Evolutionary conservation across 2,113 vertebrate genomes (phyloP), one percentile per base, ranked within the genome.

Genomic region (Oceanites oceanicus): DNA sequence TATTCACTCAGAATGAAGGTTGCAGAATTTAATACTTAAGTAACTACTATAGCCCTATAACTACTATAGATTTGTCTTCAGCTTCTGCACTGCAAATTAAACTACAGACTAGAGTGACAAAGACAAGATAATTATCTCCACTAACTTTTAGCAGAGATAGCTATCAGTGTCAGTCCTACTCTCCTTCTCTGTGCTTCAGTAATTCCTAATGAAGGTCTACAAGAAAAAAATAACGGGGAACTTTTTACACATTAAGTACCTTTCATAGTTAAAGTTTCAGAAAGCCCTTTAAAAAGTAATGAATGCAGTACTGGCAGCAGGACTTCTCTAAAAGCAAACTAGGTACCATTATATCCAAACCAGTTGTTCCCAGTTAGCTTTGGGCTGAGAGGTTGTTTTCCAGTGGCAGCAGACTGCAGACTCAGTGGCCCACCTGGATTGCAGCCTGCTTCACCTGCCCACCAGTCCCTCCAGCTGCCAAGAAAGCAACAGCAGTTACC

Each of bases 51-150:
- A 77, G 14, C 30, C 27, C 27, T n/a, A n/a, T n/a, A n/a, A n/a
- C n/a, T n/a, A n/a, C n/a, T n/a, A 15, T 2, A 44, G 30, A 52
- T 91, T 49, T 56, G 8, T 59, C n/a, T 81, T 71, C 67, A 78
- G 44, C 8, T 55, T 56, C 40, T 72, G 16, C 36, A 49, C 36
- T 78, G 68, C 19, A 85, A 87, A 95, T 91, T 85, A 70, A 65
- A 62, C 50, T 55, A 23, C 29, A n/a, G 40, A 19, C 42, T 61
- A 72, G 22, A 95, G 76, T 84, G 87, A 63, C 55, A 94, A 83
- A 88, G 86, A 86, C 32, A 73, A 83, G 78, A 75, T 90, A 91
- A 96, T 97, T 97, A 92, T 96, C 67, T 93, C 42, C 13, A 38
- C 34, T 88, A 95, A 92, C 62, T 92, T 97, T 95, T 75, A 89